Percentiles rank a stretch among this genome's conserved stretches.
Conservation (phyloP, 2,888 invertebrate genomes). For the Acleris emargana region DNA sequence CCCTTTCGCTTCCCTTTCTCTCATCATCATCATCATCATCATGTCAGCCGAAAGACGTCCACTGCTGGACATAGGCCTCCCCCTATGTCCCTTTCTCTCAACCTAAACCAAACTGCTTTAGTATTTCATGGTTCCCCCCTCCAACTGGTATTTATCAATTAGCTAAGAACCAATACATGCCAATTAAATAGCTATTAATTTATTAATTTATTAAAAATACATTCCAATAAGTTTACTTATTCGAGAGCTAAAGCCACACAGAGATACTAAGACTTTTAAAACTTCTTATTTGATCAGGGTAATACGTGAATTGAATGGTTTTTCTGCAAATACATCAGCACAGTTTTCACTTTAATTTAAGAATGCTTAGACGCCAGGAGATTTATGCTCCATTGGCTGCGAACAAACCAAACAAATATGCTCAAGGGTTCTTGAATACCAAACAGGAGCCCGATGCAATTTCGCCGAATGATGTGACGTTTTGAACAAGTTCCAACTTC, state of each 20-base stretch:
- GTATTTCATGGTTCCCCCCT: no score
- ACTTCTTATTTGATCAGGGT: background rate
- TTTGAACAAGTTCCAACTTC: conserved; percentile 61
- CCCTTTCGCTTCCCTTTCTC: no score
- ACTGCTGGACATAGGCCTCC: no score
- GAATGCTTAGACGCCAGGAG: conserved; percentile 18
- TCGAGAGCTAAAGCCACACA: background rate
- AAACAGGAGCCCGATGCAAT: conserved; percentile 69
- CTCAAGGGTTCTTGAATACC: conserved; percentile 69
- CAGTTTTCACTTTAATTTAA: conserved; percentile 21
- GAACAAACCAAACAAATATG: conserved; percentile 61
- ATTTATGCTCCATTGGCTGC: conserved; percentile 21
- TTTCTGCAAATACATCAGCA: background rate
- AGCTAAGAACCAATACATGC: no score
- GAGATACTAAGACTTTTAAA: background rate
- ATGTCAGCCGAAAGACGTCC: no score
- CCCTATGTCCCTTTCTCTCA: no score
- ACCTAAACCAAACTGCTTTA: no score
- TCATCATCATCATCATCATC: no score
- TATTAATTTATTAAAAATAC: no score
- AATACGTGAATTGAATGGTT: background rate
- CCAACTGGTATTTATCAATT: no score
- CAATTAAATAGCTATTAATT: no score
- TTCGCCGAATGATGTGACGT: conserved; percentile 69
- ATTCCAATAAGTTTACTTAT: no score